These are phyloP conservation scores for Psephotus haematonotus DNA, from an alignment of 2,113 vertebrate species.

Conservation along the genomic window DNA sequence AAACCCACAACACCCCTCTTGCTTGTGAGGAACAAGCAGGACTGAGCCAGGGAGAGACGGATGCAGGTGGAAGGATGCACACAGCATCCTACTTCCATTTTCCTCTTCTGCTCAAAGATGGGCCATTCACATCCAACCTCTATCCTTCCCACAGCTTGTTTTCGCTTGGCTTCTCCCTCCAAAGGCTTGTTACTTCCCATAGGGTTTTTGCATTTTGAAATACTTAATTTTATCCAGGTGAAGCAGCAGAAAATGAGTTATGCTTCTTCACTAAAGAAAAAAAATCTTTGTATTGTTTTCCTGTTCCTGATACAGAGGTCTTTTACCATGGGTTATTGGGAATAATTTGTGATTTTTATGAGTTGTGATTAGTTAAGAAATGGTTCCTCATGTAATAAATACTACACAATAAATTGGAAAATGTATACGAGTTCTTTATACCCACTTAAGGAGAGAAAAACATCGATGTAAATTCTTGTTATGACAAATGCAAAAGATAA, in stretches of 20 bases:
- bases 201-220: neutral
- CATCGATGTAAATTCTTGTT: constrained; percentile 71
- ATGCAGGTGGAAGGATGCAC: neutral
- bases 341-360: constrained; percentile 73
- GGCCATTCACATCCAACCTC: neutral
- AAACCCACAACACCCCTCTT: neutral
- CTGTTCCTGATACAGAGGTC: constrained; percentile 19
- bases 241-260: constrained; percentile 35
- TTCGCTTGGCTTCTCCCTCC: neutral
- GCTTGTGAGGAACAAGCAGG: fast-evolving
- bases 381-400: constrained; percentile 66
- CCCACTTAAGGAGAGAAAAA: constrained; percentile 68
- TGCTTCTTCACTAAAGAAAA: neutral
- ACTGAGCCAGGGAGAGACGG: neutral
- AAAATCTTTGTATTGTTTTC: constrained; percentile 15
- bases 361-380: constrained; percentile 73
- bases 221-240: constrained; percentile 24
- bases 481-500: constrained; percentile 74
- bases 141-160: neutral
- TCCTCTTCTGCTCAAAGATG: neutral
- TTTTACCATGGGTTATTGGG: constrained; percentile 55
- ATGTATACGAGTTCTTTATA: constrained; percentile 66
- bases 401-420: constrained; percentile 73
- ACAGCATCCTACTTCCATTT: neutral
- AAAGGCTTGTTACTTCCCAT: neutral